Base-by-base conservation (phyloP, 2,113 vertebrate species). In the Steatornis caripensis region DNA sequence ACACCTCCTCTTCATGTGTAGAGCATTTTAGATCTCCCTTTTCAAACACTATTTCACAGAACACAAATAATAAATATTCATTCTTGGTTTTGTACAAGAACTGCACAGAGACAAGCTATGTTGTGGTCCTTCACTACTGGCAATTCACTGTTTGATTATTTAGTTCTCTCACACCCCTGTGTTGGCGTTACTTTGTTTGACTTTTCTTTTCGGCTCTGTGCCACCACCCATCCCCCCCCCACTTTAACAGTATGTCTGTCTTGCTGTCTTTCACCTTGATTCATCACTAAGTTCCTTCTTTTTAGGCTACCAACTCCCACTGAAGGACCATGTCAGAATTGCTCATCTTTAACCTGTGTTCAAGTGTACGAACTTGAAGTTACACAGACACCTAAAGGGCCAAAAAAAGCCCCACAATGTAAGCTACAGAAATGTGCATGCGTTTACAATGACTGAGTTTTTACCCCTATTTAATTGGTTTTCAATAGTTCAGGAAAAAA, bases 361-460 rank as follows among this genome's bases (percentile, higher is more conserved):
- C 37, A 66, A 66, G 23, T 3, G 3, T 24, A 89, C 5, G 22
- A 90, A 57, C 26, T 20, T 26, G 49, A 81, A 58, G 46, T 37
- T 82, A 80, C 4, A 77, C 13, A 74, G 12, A 72, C 10, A 66
- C 7, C 29, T 23, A 32, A 37, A 62, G 8, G 3, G 32, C 10
- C 17, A 75, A 70, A 70, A 49, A 36, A 1, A 0, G 0, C 1
- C 22, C 20, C 27, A 8, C 1, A 4, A 34, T 5, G 57, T 0
- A 5, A 81, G 43, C 15, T 70, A 84, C 8, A 82, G 22, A 65
- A 84, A 45, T 0, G 22, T 3, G 11, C 12, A 30, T 10, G 14
- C 70, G 14, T 71, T 61, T 36, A 80, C 9, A 60, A 2, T 26
- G 27, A 30, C 21, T 21, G 16, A 64, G 20, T 10, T 72, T 57